Base-by-base conservation (phyloP, 2,888 invertebrate genomes). In the Eupeodes latifasciatus region DNA sequence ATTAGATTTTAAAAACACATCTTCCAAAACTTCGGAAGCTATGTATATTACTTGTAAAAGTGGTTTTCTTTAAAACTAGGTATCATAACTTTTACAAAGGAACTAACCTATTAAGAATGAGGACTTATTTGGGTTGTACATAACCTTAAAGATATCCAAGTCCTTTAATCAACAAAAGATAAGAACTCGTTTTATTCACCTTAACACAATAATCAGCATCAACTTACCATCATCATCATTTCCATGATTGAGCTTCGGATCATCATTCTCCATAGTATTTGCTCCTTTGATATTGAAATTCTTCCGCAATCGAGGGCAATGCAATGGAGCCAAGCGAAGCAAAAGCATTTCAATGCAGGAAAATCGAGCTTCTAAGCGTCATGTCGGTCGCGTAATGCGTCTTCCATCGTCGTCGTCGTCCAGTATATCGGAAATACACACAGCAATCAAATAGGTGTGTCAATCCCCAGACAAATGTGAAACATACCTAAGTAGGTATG, bases 381-480 rank as follows among this genome's bases (percentile, higher is more conserved):
- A 27, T 27, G 27, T 27, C 40, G 9, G 40, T 40, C 40, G 6
- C 40, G 40, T 40, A 1, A 2, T 27, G 27, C 40, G 5, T 40
- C 40, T 4, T 7, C 40, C 3, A 5, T 7, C 40, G 9, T 40
- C 40, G 40, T 40, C 4, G 9, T 40, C 14, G 27, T 27, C 55
- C 57, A 47, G 14, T 7, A 5, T 19, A 7, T 27, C 67, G 62
- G 61, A 62, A 55, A 53, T 57, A 27, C 51, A 66, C 81, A 71
- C 69, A 71, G 66, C 64, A 81, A 71, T 85, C 76, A 66, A 51
- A 67, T 72, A 72, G 75, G 59, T 64, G 62, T 78, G 57, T 62
- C 62, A 69, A 79, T 64, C 36, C 53, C 53, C 62, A 74, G 47
- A 69, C 86, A 87, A 79, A 83, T 83, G 80, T 72, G 79, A 76